Percentiles rank a stretch among this genome's conserved stretches.
These are phyloP conservation scores for Alcedo atthis DNA, from an alignment of 2,797 vertebrate genomes.

Conservation along the genomic window DNA sequence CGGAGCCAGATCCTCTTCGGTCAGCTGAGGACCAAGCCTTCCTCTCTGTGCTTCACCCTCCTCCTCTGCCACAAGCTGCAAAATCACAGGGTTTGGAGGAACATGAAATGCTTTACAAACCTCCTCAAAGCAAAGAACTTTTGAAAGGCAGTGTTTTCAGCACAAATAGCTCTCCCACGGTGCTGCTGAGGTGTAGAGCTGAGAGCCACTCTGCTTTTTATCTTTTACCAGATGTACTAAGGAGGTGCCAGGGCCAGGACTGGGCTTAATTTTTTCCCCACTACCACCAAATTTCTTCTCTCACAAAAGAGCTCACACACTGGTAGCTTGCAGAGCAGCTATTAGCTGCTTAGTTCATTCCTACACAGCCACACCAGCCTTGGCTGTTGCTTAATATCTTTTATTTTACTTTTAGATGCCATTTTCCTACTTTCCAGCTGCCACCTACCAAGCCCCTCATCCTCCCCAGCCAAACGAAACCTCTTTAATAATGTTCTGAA, in stretches of 20 bases:
- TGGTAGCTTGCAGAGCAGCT: neutral
- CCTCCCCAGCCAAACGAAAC: neutral
- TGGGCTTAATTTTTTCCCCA: neutral
- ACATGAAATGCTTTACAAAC: neutral
- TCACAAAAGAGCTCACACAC: neutral
- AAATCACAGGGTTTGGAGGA: neutral
- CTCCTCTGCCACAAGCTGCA: neutral
- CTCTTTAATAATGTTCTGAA: neutral
- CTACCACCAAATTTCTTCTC: neutral
- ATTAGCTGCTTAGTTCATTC: neutral
- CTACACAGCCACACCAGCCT: neutral
- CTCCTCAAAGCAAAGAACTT: neutral
- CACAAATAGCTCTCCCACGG: neutral
- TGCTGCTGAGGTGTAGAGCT: neutral
- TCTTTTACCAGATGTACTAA: neutral
- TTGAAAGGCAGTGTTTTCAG: neutral
- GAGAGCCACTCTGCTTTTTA: neutral
- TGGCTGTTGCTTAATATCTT: neutral
- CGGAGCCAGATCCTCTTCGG: neutral
- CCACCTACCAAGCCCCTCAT: neutral
- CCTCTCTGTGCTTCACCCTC: neutral
- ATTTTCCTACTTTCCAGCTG: conserved; percentile 24
- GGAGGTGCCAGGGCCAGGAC: neutral
- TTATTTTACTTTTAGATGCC: conserved; percentile 19
- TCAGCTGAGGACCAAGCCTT: neutral